Percentiles rank a stretch among this genome's conserved stretches.
These are phyloP conservation scores for Drosophila anomelani DNA, from an alignment of 2,888 invertebrate species.

Conservation along the genomic window DNA sequence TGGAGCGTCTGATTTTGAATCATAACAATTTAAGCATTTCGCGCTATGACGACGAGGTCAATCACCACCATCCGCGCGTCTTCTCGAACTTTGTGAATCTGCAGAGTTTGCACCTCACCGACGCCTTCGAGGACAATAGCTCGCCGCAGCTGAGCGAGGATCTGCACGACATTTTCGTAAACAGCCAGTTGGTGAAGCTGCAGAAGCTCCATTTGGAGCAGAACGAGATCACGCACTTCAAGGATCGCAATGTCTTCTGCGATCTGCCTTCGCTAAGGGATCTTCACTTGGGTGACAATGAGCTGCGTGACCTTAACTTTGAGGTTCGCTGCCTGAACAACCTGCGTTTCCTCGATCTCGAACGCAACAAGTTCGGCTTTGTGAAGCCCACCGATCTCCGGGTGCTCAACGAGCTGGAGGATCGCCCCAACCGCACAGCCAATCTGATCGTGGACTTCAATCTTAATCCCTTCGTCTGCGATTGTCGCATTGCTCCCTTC, in stretches of 20 bases:
- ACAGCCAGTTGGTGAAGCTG: constrained; percentile 88
- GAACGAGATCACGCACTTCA: constrained; percentile 89
- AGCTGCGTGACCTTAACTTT: constrained; percentile 87
- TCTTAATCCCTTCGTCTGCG: constrained; percentile 89
- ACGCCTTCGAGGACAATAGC: constrained; percentile 89
- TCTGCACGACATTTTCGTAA: constrained; percentile 89
- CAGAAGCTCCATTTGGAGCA: constrained; percentile 91
- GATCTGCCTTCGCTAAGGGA: constrained; percentile 88
- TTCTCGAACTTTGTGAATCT: constrained; percentile 90
- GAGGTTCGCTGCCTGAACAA: constrained; percentile 88
- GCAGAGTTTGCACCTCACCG: constrained; percentile 89
- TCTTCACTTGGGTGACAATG: constrained; percentile 89
- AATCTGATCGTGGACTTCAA: constrained; percentile 87
- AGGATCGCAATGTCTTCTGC: constrained; percentile 89
- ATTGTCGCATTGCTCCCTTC: constrained; percentile 87
- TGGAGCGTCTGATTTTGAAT: constrained; percentile 89
- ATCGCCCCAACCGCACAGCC: constrained; percentile 81
- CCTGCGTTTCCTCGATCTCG: constrained; percentile 89
- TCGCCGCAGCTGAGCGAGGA: constrained; percentile 87
- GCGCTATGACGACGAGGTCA: constrained; percentile 85
- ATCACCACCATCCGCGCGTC: constrained; percentile 88
- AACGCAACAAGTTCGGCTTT: constrained; percentile 87
- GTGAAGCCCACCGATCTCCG: constrained; percentile 87
- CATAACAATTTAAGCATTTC: constrained; percentile 89
- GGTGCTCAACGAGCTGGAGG: constrained; percentile 86